A percentile compares a stretch with the other conserved stretches of the same genome.
phyloP scores from a whole-genome alignment of 1,140 invertebrate species.

The Holotrichia oblita region DNA sequence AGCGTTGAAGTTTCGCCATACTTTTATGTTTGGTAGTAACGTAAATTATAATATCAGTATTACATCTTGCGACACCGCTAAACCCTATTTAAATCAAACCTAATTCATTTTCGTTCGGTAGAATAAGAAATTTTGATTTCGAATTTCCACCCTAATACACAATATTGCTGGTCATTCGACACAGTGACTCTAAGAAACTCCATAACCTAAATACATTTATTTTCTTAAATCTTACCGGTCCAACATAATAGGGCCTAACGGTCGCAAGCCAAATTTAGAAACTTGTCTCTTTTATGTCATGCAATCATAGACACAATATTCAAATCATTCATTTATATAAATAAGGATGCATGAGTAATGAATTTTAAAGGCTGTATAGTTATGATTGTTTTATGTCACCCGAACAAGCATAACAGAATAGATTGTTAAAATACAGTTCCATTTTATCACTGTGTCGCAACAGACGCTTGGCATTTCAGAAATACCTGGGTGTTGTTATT shows the following conservation, averaged over 20 bases:
- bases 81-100: too few species aligned
- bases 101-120: too few species aligned
- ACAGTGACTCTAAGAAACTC: neutral
- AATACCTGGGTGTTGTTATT: neutral
- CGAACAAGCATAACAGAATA: neutral
- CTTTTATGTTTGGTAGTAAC: too few species aligned
- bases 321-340: slow-evolving; percentile 1
- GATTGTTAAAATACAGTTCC: neutral
- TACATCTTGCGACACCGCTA: too few species aligned
- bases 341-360: neutral
- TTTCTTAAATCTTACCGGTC: neutral
- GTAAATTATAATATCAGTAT: too few species aligned
- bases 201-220: neutral
- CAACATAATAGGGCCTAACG: neutral
- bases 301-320: neutral
- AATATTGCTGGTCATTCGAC: too few species aligned
- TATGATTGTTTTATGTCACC: neutral
- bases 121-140: too few species aligned
- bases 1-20: too few species aligned
- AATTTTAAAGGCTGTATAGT: neutral
- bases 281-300: neutral
- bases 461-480: neutral
- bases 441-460: neutral
- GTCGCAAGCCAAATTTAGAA: slow-evolving; percentile 2
- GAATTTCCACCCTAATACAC: too few species aligned